Evolutionary conservation across 1,140 invertebrate species (phyloP).

Genomic region (Drusus annulatus): DNA sequence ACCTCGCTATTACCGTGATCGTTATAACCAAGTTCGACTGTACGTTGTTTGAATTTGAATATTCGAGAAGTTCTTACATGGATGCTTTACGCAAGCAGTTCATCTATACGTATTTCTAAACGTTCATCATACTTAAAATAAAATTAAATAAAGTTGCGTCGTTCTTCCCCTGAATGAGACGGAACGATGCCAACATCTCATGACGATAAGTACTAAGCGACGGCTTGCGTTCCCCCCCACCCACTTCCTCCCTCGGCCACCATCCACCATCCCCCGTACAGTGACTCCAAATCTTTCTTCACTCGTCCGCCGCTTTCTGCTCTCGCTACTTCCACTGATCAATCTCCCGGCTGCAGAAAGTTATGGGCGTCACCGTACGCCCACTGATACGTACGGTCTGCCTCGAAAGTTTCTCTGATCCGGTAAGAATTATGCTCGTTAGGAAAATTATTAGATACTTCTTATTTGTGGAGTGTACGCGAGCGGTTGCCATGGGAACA

Average conservation of each 20-base stretch:
- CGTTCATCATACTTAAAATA: too few relatives aligned
- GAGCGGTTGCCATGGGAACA: conserved; percentile 57
- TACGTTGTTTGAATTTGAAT: too few relatives aligned
- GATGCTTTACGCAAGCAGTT: too few relatives aligned
- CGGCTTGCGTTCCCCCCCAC: conserved; percentile 47
- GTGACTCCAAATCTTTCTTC: conserved; percentile 34
- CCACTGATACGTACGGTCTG: neutral
- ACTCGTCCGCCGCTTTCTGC: neutral
- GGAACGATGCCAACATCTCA: conserved; percentile 55
- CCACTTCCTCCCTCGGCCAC: too few relatives aligned
- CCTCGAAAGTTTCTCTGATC: neutral
- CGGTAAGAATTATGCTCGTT: neutral
- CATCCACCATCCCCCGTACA: conserved; percentile 28
- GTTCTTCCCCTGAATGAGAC: conserved; percentile 14
- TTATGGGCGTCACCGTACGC: neutral
- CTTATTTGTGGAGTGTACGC: conserved; percentile 36
- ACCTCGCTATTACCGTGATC: too few relatives aligned
- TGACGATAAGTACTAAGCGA: conserved; percentile 57
- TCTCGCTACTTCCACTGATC: neutral
- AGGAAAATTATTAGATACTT: conserved; percentile 15
- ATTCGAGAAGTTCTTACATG: too few relatives aligned
- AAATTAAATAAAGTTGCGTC: neutral
- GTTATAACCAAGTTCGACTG: too few relatives aligned
- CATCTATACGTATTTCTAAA: too few relatives aligned
- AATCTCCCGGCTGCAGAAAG: neutral